phyloP scores from a whole-genome alignment of 2,797 vertebrate species.

The Atherinosoma microstoma region DNA sequence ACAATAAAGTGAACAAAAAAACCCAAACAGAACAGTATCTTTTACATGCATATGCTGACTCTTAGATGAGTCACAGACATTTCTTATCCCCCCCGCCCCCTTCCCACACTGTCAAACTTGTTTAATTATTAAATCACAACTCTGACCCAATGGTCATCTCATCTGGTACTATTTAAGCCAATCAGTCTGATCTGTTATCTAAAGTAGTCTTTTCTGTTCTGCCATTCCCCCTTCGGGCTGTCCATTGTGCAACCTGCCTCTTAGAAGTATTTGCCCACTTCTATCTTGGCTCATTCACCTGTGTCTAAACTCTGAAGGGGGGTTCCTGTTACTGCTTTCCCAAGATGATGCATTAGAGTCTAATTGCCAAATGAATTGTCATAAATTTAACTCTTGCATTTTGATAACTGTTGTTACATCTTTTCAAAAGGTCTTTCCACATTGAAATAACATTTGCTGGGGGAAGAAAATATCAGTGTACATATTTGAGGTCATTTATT shows the following conservation, averaged over 20 bases:
- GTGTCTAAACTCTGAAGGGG: not conserved
- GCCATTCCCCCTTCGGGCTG: not conserved
- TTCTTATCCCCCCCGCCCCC: too few species aligned
- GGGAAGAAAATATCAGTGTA: constrained; percentile 33
- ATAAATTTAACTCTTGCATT: constrained; percentile 50
- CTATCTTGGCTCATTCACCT: not conserved
- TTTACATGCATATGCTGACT: constrained; percentile 28
- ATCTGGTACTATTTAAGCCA: too few species aligned
- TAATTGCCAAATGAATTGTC: constrained; percentile 37
- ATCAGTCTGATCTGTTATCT: not conserved
- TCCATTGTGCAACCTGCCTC: not conserved
- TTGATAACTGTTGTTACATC: not conserved
- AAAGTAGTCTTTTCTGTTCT: not conserved
- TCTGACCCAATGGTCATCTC: too few species aligned
- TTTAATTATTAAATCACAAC: too few species aligned
- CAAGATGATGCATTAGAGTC: not conserved
- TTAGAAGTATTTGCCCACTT: not conserved
- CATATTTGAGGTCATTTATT: too few species aligned
- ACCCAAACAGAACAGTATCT: constrained; percentile 35
- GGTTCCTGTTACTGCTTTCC: not conserved
- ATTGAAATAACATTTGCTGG: not conserved
- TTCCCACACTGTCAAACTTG: too few species aligned
- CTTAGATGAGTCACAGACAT: not conserved
- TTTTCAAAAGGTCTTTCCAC: not conserved
- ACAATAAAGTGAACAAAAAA: constrained; percentile 43